Evolutionary conservation across 2,888 invertebrate genomes (phyloP), one percentile per base, ranked within the genome.

Genomic region (Oscheius sp.): DNA sequence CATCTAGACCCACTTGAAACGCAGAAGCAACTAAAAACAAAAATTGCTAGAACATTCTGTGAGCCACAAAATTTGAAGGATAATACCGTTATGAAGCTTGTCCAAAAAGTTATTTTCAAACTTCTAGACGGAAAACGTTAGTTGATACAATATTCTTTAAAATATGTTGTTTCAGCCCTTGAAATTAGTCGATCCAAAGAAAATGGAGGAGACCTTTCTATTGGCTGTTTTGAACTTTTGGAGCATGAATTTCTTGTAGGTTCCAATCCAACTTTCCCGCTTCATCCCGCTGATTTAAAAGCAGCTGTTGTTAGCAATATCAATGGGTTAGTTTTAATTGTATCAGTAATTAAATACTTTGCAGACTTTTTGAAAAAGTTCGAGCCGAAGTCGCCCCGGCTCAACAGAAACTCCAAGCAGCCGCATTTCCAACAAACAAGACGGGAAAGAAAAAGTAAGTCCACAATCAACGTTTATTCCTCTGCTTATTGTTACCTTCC

Each of bases 201-300:
- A 79, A 91, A 92, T 89, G 91, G 96, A 50, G 96, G 96, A 20
- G 90, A 93, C 88, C 82, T 91, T 10, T 89, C 89, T 45, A 96
- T 91, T 87, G 87, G 89, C 0, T 91, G 90, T 15, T 95, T 91
- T 89, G 91, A 92, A 65, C 91, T 91, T 50, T 88, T 97, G 69
- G 94, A 96, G 89, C 88, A 89, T 82, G 92, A 92, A 74, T 97
- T 93, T 89, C 92, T 91, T 0, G 91, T 91, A 6, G 80, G 80
- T 20, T 45, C 70, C 10, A 76, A 79, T 37, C 67, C 77, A 0
- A 65, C 58, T 1, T 75, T 78, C 63, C 77, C 77, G 8, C 89
- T 97, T 65, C 96, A 96, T 89, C 96, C 97, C 25, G 96, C 92
- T 17, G 96, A 97, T 89, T 89, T 98, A 78, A 98, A 98, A 88